phyloP scores from a whole-genome alignment of 2,888 invertebrate genomes.

The Heliconius ethilla region DNA sequence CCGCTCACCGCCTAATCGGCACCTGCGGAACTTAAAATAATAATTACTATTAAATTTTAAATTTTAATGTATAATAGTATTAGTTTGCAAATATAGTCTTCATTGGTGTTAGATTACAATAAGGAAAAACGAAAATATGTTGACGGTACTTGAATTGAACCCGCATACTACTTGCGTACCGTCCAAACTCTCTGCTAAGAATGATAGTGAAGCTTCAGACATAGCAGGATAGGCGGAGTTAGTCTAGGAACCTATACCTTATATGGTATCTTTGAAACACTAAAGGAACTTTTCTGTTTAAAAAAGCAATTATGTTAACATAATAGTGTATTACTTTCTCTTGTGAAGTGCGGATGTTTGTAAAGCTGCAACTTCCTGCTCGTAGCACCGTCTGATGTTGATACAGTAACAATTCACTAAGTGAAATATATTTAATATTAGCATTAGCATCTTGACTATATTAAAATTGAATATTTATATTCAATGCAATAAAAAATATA shows the following conservation, averaged over 20 bases:
- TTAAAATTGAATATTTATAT: background rate
- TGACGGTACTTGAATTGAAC: background rate
- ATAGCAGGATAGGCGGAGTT: too few relatives aligned
- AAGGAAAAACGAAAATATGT: too few relatives aligned
- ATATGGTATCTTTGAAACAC: background rate
- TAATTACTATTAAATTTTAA: too few relatives aligned
- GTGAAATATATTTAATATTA: conserved; percentile 19
- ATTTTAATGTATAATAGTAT: background rate
- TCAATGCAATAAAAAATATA: too few relatives aligned
- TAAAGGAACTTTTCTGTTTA: background rate
- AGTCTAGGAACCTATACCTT: too few relatives aligned
- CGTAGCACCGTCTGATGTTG: conserved; percentile 16
- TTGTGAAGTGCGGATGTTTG: conserved; percentile 31
- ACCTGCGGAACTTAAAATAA: too few relatives aligned
- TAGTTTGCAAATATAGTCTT: conserved; percentile 2
- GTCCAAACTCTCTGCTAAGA: background rate
- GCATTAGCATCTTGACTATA: background rate
- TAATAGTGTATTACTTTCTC: conserved; percentile 10
- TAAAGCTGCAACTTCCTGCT: conserved; percentile 31
- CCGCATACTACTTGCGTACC: background rate
- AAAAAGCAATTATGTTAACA: background rate
- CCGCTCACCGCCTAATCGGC: too few relatives aligned
- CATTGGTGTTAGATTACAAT: too few relatives aligned
- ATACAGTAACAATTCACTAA: conserved; percentile 14
- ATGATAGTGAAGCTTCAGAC: too few relatives aligned